phyloP scores from a whole-genome alignment of 2,888 invertebrate genomes.

The Catocala fraxini region DNA sequence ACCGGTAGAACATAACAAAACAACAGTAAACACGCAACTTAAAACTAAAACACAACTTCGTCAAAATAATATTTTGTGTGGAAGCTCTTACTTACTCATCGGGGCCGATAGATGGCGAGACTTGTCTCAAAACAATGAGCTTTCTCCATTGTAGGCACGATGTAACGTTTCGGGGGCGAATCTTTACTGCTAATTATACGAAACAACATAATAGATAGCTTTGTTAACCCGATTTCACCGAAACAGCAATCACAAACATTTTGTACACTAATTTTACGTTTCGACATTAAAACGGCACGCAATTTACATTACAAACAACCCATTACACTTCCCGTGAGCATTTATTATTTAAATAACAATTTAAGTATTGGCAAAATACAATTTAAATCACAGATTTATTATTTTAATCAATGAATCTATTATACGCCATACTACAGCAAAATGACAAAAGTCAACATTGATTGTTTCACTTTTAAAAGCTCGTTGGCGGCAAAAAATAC shows the following conservation, averaged over 20 bases:
- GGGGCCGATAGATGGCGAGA: slow-evolving; percentile 74
- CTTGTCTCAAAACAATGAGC: slow-evolving; percentile 67
- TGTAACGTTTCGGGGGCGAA: slow-evolving; percentile 50
- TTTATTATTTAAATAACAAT: slow-evolving; percentile 42
- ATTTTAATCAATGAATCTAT: slow-evolving; percentile 21
- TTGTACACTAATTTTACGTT: slow-evolving; percentile 46
- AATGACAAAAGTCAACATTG: no score
- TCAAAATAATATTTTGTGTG: slow-evolving; percentile 28
- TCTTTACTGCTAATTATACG: slow-evolving; percentile 66
- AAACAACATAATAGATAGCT: slow-evolving; percentile 64
- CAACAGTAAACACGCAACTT: slow-evolving; percentile 13
- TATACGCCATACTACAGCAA: neutral
- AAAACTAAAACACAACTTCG: slow-evolving; percentile 19
- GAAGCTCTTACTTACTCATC: slow-evolving; percentile 27
- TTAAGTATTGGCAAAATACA: slow-evolving; percentile 34
- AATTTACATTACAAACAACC: slow-evolving; percentile 49
- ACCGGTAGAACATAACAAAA: slow-evolving; percentile 5
- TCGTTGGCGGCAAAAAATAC: no score
- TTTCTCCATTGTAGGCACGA: slow-evolving; percentile 48
- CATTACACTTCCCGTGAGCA: slow-evolving; percentile 42
- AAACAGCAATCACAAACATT: slow-evolving; percentile 55
- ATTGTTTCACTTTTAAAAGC: no score
- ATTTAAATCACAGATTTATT: slow-evolving; percentile 21
- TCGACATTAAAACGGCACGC: slow-evolving; percentile 38
- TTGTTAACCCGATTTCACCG: slow-evolving; percentile 63